phyloP scores from a whole-genome alignment of 2,797 vertebrate species.

The Intellagama lesueurii region DNA sequence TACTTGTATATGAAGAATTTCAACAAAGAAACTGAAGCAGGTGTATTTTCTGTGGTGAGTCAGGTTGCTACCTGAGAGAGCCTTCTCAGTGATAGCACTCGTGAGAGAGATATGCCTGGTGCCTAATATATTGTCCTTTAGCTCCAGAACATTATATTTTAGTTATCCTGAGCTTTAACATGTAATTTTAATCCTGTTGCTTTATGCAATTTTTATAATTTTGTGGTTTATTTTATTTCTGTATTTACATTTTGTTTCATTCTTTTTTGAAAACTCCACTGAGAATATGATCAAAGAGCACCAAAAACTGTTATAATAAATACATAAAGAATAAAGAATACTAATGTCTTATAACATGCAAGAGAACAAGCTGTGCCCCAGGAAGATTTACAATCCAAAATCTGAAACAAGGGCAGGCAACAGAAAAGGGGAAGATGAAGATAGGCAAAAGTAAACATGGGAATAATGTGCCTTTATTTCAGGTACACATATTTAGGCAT shows the following conservation, averaged over 20 bases:
- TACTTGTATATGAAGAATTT: not conserved
- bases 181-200: no score
- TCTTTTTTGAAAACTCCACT: not conserved
- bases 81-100: not conserved
- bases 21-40: not conserved
- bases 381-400: not conserved
- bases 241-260: not conserved
- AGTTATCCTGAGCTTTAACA: no score
- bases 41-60: not conserved
- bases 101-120: not conserved
- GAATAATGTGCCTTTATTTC: not conserved
- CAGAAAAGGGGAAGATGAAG: no score
- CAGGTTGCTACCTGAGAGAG: not conserved
- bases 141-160: not conserved
- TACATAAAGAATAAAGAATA: not conserved
- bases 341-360: not conserved
- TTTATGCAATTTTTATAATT: not conserved
- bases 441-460: not conserved
- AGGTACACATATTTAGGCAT: not conserved
- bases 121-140: not conserved
- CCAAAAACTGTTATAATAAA: not conserved
- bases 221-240: not conserved
- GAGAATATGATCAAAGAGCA: not conserved
- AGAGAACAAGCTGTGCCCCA: not conserved
- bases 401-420: no score